Conservation (phyloP, 2,888 invertebrate species). For the Nymphalis polychloros region DNA sequence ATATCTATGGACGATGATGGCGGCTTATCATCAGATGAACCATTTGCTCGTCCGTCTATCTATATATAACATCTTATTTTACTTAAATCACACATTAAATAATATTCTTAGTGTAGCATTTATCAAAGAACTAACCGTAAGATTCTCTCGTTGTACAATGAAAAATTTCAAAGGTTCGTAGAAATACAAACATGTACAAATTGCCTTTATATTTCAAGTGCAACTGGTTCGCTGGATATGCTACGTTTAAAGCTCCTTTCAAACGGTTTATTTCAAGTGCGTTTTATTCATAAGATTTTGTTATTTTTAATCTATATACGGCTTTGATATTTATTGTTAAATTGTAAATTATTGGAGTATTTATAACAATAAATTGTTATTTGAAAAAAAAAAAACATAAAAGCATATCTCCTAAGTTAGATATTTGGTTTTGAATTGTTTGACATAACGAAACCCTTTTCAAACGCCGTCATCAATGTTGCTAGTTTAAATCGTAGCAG, state of each 20-base stretch:
- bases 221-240: slow-evolving; percentile 24
- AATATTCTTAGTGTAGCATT: slow-evolving; percentile 16
- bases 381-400: too few relatives aligned
- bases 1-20: too few relatives aligned
- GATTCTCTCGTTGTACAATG: slow-evolving; percentile 20
- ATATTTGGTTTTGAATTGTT: too few relatives aligned
- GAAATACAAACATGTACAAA: slow-evolving; percentile 36
- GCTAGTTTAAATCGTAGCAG: not conserved
- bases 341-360: too few relatives aligned
- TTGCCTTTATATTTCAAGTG: slow-evolving; percentile 39
- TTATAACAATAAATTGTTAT: too few relatives aligned
- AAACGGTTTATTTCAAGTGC: not conserved
- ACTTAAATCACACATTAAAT: slow-evolving; percentile 11
- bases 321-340: too few relatives aligned
- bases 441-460: too few relatives aligned
- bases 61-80: not conserved
- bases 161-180: slow-evolving; percentile 32
- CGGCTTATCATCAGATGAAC: too few relatives aligned
- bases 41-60: too few relatives aligned
- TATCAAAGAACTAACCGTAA: not conserved
- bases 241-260: slow-evolving; percentile 10
- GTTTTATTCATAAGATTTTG: not conserved
- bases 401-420: too few relatives aligned
- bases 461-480: not conserved
- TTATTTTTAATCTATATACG: too few relatives aligned